Conservation (phyloP, 1,140 invertebrate genomes). For the Bilobella aurantiaca region DNA sequence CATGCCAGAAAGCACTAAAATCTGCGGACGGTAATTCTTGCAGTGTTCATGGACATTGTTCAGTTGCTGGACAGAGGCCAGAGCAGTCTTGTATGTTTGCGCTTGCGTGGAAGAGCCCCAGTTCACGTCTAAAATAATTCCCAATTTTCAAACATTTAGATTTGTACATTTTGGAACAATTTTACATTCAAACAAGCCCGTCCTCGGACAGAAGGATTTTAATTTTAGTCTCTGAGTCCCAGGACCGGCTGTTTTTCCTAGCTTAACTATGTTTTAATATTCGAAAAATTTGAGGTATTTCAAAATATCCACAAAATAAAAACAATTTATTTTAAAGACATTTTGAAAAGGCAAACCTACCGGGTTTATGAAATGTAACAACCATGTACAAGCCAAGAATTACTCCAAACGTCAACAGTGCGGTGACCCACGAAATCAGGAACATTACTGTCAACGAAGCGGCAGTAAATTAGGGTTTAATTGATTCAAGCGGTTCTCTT, state of each 20-base stretch:
- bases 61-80: slow-evolving; percentile 45
- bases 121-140: slow-evolving; percentile 47
- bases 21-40: slow-evolving; percentile 52
- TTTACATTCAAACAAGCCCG: too few species aligned
- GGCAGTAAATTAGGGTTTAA: not conserved
- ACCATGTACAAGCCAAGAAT: slow-evolving; percentile 46
- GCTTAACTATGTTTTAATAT: too few species aligned
- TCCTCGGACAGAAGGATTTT: too few species aligned
- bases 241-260: too few species aligned
- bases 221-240: too few species aligned
- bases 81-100: slow-evolving; percentile 47
- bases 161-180: too few species aligned
- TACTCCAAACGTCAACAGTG: slow-evolving; percentile 48
- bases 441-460: slow-evolving; percentile 45
- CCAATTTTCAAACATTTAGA: slow-evolving; percentile 7
- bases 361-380: slow-evolving; percentile 48
- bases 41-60: slow-evolving; percentile 48
- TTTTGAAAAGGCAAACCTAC: slow-evolving; percentile 38
- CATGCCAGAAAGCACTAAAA: slow-evolving; percentile 46
- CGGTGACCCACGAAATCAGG: slow-evolving; percentile 48
- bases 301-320: too few species aligned
- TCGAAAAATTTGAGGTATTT: too few species aligned
- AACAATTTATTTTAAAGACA: slow-evolving; percentile 50
- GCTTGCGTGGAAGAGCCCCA: slow-evolving; percentile 55
- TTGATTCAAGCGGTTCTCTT: not conserved